Conservation (phyloP, 2,888 invertebrate species). For the Ischnura elegans region DNA sequence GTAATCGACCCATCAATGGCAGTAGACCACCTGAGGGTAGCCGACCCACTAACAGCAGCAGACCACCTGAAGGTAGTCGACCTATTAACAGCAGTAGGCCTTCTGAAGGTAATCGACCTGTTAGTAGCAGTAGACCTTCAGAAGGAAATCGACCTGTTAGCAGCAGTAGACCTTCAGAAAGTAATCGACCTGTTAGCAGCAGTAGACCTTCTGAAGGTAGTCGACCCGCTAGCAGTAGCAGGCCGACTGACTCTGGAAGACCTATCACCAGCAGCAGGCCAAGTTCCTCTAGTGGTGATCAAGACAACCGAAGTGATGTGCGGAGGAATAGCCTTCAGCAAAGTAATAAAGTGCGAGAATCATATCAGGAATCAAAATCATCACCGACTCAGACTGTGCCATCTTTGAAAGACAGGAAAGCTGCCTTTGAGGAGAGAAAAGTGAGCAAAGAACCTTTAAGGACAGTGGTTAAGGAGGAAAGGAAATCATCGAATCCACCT, state of each 20-base stretch:
- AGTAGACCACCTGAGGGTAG: too few relatives aligned
- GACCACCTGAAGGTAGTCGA: not conserved
- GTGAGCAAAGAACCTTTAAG: not conserved
- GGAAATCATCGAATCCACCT: not conserved
- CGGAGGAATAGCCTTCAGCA: not conserved
- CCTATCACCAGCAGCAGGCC: not conserved
- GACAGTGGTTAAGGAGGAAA: constrained; percentile 8
- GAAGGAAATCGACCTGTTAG: too few relatives aligned
- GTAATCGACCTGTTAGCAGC: too few relatives aligned
- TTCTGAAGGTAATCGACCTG: not conserved
- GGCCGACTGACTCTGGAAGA: not conserved
- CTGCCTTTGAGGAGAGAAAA: not conserved
- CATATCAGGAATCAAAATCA: not conserved
- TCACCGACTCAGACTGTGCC: not conserved
- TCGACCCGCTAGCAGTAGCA: too few relatives aligned
- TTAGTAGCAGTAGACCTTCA: not conserved
- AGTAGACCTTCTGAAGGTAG: too few relatives aligned
- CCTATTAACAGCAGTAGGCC: not conserved
- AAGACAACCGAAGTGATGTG: not conserved
- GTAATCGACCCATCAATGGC: too few relatives aligned
- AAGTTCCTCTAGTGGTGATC: not conserved
- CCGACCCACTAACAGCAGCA: too few relatives aligned
- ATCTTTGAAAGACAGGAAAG: constrained; percentile 1
- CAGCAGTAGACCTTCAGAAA: too few relatives aligned
- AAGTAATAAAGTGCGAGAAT: not conserved